These are phyloP conservation scores for Drosophila grimshawi DNA, from an alignment of 1,140 invertebrate genomes.

Conservation along the genomic window DNA sequence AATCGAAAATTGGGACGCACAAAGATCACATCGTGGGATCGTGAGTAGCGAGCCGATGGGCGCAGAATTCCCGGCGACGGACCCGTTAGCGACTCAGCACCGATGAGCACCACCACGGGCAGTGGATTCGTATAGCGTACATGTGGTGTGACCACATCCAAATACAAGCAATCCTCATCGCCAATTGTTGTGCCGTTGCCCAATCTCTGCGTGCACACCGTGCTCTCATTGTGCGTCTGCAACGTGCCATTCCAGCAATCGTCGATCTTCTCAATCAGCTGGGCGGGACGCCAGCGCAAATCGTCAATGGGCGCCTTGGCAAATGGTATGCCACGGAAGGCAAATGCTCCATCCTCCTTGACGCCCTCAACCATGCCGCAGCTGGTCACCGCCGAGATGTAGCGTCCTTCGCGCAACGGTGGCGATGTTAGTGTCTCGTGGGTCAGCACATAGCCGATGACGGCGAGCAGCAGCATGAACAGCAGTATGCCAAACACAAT, in stretches of 20 bases:
- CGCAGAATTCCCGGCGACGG: conserved; percentile 88
- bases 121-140: conserved; percentile 90
- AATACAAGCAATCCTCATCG: conserved; percentile 91
- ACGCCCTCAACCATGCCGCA: conserved; percentile 92
- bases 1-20: conserved; percentile 92
- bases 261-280: conserved; percentile 87
- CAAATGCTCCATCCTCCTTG: conserved; percentile 90
- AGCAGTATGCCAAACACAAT: conserved; percentile 85
- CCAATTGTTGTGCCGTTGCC: conserved; percentile 88
- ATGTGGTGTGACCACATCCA: conserved; percentile 91
- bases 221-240: conserved; percentile 88
- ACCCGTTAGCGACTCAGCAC: conserved; percentile 90
- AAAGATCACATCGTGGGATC: conserved; percentile 92
- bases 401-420: conserved; percentile 88
- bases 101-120: conserved; percentile 93
- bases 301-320: conserved; percentile 90
- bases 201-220: conserved; percentile 88
- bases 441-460: conserved; percentile 87
- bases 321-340: conserved; percentile 94
- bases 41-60: conserved; percentile 88
- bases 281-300: conserved; percentile 90
- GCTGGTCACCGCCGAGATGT: conserved; percentile 89
- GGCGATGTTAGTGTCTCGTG: conserved; percentile 85
- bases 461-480: conserved; percentile 87
- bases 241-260: conserved; percentile 93